Evolutionary conservation across 2,888 invertebrate genomes (phyloP).

Genomic region (Deilephila elpenor): DNA sequence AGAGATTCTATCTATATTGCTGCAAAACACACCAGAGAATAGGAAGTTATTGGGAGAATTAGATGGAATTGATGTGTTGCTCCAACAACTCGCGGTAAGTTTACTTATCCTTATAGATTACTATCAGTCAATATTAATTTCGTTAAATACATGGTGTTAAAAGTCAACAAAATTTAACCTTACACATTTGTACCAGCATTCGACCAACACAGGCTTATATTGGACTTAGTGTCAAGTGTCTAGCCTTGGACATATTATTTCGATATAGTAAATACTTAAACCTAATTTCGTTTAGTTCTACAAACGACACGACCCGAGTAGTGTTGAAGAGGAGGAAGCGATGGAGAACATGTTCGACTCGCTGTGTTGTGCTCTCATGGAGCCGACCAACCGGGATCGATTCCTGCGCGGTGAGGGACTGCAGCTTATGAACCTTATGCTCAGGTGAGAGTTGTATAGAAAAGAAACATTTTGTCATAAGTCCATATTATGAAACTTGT

Average conservation of each 20-base stretch:
- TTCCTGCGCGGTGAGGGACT: conserved; percentile 98
- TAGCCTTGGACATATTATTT: no score
- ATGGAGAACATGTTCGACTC: conserved; percentile 99
- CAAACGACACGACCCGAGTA: conserved; percentile 96
- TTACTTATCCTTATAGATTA: neutral
- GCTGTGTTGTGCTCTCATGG: conserved; percentile 96
- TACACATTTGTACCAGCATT: no score
- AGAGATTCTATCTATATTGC: conserved; percentile 97
- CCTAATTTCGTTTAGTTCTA: conserved; percentile 86
- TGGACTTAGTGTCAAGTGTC: no score
- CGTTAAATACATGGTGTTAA: no score
- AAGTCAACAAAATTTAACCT: no score
- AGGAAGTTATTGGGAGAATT: conserved; percentile 93
- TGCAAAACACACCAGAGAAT: conserved; percentile 95
- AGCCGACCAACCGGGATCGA: conserved; percentile 93
- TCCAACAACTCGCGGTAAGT: conserved; percentile 95
- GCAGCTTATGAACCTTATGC: conserved; percentile 99
- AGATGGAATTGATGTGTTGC: conserved; percentile 97
- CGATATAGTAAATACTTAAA: no score
- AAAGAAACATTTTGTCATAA: no score
- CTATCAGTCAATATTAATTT: neutral
- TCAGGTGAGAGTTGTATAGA: conserved; percentile 82
- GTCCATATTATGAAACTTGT: no score
- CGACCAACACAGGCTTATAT: no score
- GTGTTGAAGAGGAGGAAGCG: conserved; percentile 97